phyloP scores from a whole-genome alignment of 2,113 vertebrate species.

The Synchiropus splendidus region DNA sequence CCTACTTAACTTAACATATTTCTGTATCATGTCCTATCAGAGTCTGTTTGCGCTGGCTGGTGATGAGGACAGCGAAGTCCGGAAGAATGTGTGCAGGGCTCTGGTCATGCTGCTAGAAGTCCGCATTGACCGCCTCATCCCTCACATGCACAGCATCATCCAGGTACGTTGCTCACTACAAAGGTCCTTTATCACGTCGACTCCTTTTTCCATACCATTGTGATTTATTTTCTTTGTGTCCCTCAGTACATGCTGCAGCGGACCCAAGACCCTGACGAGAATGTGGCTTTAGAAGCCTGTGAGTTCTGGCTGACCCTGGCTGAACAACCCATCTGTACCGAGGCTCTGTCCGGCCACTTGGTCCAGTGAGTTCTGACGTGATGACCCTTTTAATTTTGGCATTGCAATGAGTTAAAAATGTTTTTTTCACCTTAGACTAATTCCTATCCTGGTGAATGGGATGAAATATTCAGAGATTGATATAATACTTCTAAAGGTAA shows the following conservation, averaged over 20 bases:
- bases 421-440: conserved; percentile 62
- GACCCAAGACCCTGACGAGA: conserved; percentile 90
- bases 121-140: conserved; percentile 86
- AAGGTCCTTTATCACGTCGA: too few species aligned
- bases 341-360: conserved; percentile 82
- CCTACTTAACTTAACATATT: not conserved
- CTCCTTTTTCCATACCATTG: too few species aligned
- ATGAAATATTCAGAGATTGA: conserved; percentile 97
- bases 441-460: conserved; percentile 86
- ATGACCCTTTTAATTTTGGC: not conserved
- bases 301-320: conserved; percentile 96
- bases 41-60: conserved; percentile 85
- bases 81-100: conserved; percentile 89
- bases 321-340: conserved; percentile 93
- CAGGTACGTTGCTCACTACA: conserved; percentile 64
- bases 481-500: conserved; percentile 91
- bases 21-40: conserved; percentile 41
- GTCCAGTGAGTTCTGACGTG: conserved; percentile 74
- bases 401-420: not conserved
- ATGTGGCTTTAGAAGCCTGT: conserved; percentile 89
- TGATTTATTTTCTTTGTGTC: conserved; percentile 2
- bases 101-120: conserved; percentile 92
- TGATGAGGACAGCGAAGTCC: conserved; percentile 86
- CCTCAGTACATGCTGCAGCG: conserved; percentile 89
- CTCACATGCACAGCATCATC: conserved; percentile 96